Evolutionary conservation across 2,888 invertebrate species (phyloP).

Genomic region (Laspeyria flexula): DNA sequence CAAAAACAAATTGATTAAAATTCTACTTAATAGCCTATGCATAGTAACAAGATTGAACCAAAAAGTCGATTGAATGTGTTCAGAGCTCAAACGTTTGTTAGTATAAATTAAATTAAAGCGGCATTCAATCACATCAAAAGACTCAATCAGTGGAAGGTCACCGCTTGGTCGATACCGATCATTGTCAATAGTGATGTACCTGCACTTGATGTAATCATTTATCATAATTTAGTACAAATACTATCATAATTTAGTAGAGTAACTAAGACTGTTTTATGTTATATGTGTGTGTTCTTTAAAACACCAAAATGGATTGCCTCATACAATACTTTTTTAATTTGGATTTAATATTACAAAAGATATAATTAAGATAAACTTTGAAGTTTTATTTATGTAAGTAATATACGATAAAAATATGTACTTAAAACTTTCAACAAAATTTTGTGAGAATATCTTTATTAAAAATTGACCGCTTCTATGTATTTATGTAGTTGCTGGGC

Average conservation of each 20-base stretch:
- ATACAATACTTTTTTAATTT: no score
- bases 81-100: constrained; percentile 23
- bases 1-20: not conserved
- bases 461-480: no score
- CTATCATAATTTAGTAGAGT: not conserved
- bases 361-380: no score
- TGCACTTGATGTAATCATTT: not conserved
- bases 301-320: no score
- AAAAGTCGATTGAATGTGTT: constrained; percentile 13
- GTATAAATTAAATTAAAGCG: constrained; percentile 42
- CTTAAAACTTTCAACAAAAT: no score
- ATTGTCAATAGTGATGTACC: constrained; percentile 25
- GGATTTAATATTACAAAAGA: no score
- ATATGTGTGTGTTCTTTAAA: no score
- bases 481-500: no score
- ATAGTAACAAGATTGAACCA: not conserved
- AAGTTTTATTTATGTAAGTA: no score
- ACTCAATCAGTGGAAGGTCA: constrained; percentile 46
- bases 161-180: constrained; percentile 27
- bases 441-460: no score
- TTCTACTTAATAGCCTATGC: not conserved
- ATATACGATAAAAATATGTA: no score
- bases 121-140: constrained; percentile 46
- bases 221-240: not conserved
- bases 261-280: no score